Evolutionary conservation across 2,113 vertebrate species (phyloP), one percentile per base, ranked within the genome.

Genomic region (Trichechus manatus): DNA sequence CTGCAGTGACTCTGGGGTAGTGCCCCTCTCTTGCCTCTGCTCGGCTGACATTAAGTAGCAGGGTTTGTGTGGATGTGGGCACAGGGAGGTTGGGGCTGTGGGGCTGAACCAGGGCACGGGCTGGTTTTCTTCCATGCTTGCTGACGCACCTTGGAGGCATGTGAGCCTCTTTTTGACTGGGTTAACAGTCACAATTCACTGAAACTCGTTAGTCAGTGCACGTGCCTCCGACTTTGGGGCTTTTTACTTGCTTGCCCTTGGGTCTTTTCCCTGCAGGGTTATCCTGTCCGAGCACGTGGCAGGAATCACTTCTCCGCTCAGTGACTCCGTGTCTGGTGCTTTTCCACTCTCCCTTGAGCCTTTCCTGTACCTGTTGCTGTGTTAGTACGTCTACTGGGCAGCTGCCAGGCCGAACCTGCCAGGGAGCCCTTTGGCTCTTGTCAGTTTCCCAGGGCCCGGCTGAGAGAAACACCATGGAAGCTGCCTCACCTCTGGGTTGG

Each of bases 281-380:
- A 61, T 63, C 81, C 84, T 90, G 89, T 79, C 87, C 14, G 22
- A 89, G 36, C 44, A 4, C 0, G 3, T 39, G 7, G 63, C 83
- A 44, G 91, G 87, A 50, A 31, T 96, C 83, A 10, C 77, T 89
- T 66, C 56, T 94, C 44, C 64, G 72, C 17, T 47, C 83, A 20
- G 83, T 0, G 4, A 80, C 93, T 90, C 31, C 1, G 44, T 11
- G 90, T 82, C 97, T 96, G 95, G 98, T 97, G 95, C 96, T 97
- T 98, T 98, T 97, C 98, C 97, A 97, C 89, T 96, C 93, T 91
- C 87, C 84, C 88, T 77, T 15, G 78, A 56, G 77, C 56, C 93
- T 97, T 98, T 98, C 97, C 98, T 97, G 92, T 90, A 95, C 94
- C 83, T 81, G 75, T 68, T 95, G 96, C 95, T 89, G 88, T 64